phyloP scores from a whole-genome alignment of 2,113 vertebrate species.

The Spermophilus dauricus region DNA sequence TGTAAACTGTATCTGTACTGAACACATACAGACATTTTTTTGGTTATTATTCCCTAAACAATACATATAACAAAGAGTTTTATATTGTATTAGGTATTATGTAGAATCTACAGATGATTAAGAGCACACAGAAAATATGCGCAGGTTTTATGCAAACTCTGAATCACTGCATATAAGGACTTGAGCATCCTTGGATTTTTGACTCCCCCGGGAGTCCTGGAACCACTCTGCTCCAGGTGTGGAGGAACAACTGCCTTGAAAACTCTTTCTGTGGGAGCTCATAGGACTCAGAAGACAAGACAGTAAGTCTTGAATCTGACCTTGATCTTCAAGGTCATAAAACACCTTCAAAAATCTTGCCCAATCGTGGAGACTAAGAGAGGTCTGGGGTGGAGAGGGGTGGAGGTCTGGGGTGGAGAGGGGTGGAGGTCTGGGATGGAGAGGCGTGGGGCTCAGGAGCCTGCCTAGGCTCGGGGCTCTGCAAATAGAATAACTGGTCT shows the following conservation, averaged over 20 bases:
- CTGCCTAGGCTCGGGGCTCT: accelerated
- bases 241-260: neutral
- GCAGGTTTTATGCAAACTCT: neutral
- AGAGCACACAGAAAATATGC: neutral
- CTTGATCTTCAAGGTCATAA: neutral
- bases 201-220: neutral
- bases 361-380: neutral
- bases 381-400: neutral
- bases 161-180: neutral
- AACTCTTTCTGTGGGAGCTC: neutral
- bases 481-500: too few species aligned
- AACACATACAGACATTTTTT: neutral
- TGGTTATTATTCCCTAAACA: neutral
- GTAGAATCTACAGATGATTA: neutral
- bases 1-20: neutral
- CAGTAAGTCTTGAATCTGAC: neutral
- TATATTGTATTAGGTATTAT: neutral
- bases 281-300: neutral
- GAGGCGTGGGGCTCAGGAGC: neutral
- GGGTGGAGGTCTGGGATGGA: neutral
- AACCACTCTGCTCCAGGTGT: too few species aligned
- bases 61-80: neutral
- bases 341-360: neutral
- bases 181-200: neutral
- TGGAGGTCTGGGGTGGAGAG: neutral